Evolutionary conservation across 2,888 invertebrate species (phyloP).

Genomic region (Omphaloscelis lunosa): DNA sequence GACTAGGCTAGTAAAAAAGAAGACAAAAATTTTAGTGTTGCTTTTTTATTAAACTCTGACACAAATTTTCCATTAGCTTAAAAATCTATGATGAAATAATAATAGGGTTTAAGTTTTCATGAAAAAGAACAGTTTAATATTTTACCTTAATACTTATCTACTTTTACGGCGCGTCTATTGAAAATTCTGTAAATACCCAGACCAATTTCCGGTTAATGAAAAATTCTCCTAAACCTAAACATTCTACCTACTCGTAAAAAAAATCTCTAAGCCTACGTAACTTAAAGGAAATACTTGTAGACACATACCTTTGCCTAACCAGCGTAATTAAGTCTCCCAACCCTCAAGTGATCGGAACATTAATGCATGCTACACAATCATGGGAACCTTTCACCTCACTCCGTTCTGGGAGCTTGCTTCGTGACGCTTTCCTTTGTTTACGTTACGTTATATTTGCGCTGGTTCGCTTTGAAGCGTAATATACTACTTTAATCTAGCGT

Average conservation of each 20-base stretch:
- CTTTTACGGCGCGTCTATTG: background rate
- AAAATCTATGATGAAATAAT: background rate
- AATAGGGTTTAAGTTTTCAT: no score
- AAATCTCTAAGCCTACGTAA: conserved; percentile 11
- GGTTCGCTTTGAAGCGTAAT: conserved; percentile 24
- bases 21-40: background rate
- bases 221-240: background rate
- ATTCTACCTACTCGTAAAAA: background rate
- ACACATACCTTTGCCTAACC: conserved; percentile 26
- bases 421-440: conserved; percentile 77
- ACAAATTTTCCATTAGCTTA: background rate
- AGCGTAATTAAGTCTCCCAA: conserved; percentile 42
- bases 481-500: background rate
- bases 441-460: conserved; percentile 63
- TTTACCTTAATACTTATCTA: background rate
- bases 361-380: conserved; percentile 73
- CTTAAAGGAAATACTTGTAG: conserved; percentile 30
- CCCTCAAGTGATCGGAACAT: conserved; percentile 68
- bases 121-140: background rate
- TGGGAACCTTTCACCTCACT: conserved; percentile 82
- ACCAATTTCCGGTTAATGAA: conserved; percentile 18
- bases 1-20: background rate
- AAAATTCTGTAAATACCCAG: background rate
- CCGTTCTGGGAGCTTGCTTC: conserved; percentile 77
- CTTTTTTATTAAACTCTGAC: background rate